phyloP scores from a whole-genome alignment of 2,797 vertebrate species.

The Manis crassicaudata region DNA sequence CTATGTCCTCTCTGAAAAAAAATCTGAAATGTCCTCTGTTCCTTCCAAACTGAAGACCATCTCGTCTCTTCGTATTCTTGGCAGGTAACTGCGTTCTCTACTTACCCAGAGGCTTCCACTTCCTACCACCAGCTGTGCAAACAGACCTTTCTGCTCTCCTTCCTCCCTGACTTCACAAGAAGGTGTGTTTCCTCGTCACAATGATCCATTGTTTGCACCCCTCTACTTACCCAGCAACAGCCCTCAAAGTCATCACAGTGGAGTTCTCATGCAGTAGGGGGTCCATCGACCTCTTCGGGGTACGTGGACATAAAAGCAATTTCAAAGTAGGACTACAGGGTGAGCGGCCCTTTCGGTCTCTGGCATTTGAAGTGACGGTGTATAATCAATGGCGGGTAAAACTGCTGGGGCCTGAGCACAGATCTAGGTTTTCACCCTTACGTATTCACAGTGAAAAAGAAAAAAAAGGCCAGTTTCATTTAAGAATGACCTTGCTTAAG shows the following conservation, averaged over 20 bases:
- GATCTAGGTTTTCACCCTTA: neutral
- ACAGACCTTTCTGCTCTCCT: neutral
- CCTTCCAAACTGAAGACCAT: neutral
- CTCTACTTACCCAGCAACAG: neutral
- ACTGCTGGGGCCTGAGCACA: neutral
- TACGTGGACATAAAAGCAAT: neutral
- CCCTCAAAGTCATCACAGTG: neutral
- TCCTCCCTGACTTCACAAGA: neutral
- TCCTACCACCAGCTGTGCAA: neutral
- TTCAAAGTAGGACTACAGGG: neutral
- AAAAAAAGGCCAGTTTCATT: neutral
- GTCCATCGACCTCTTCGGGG: neutral
- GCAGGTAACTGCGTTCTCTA: neutral
- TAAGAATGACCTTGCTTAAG: neutral
- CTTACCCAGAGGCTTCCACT: neutral
- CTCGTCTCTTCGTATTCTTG: neutral
- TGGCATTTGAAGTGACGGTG: neutral
- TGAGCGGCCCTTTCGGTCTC: neutral
- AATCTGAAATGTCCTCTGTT: neutral
- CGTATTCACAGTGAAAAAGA: neutral
- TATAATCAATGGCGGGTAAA: neutral
- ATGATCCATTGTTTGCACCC: neutral
- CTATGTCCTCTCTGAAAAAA: neutral
- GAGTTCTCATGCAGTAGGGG: neutral
- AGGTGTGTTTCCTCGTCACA: neutral